Base-by-base conservation (phyloP, 2,888 invertebrate genomes). In the Leucozona laternaria region DNA sequence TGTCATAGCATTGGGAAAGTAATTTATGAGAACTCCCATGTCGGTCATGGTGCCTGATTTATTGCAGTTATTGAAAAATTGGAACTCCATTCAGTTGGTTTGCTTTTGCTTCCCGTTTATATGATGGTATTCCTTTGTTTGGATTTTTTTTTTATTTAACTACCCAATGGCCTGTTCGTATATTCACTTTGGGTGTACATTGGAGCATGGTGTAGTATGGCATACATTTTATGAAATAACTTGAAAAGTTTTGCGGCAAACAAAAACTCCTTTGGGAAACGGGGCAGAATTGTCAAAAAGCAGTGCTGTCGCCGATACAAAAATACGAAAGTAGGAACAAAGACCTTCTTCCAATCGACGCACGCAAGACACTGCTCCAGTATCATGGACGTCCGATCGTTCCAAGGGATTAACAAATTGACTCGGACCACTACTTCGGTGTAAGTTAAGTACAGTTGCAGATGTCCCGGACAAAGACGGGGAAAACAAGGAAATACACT, bases 11-110 rank as follows among this genome's bases (percentile, higher is more conserved):
- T 70, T 60, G 80, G 60, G 25, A 76, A 70, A 85, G 90, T 91
- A 90, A 91, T 91, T 91, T 91, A 91, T 91, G 89, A 89, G 88
- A 77, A 89, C 88, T 91, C 91, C 91, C 91, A 82, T 84, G 90
- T 89, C 90, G 90, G 90, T 89, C 90, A 90, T 90, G 90, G 68
- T 88, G 90, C 88, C 89, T 91, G 91, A 91, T 91, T 91, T 91
- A 91, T 91, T 89, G 90, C 89, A 90, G 91, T 91, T 91, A 91
- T 91, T 91, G 91, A 91, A 91, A 91, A 91, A 91, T 91, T 90
- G 90, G 89, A 90, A 89, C 81, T 77, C 60, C 85, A 85, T 85
- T 85, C 81, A 76, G 71, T 79, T 53, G 31, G 22, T 60, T 60
- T 48, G 45, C 28, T 48, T 31, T 31, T n/a, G 28, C 34, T 34